Percentiles rank a stretch among this genome's conserved stretches.
phyloP scores from a whole-genome alignment of 2,888 invertebrate genomes.

The Linnaemya tessellans region DNA sequence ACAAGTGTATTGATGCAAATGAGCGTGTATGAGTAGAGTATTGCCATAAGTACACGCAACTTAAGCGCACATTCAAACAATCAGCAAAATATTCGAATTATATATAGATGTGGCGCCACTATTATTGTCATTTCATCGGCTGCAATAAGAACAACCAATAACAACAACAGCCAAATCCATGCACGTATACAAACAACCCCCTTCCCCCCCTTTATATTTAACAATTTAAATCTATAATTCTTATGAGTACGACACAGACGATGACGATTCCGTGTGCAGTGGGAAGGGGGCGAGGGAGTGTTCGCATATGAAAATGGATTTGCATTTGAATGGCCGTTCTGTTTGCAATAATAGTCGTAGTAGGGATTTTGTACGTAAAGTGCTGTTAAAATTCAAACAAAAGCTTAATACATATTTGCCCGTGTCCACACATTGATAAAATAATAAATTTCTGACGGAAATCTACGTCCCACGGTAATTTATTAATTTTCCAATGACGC shows the following conservation, averaged over 20 bases:
- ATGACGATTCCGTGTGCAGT: not conserved
- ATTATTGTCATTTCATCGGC: slow-evolving; percentile 58
- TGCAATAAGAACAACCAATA: slow-evolving; percentile 19
- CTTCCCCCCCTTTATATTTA: slow-evolving; percentile 49
- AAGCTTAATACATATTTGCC: slow-evolving; percentile 54
- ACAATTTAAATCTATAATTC: slow-evolving; percentile 28
- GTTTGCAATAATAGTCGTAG: not conserved
- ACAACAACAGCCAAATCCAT: not conserved
- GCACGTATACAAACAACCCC: slow-evolving; percentile 47
- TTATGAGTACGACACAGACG: not conserved
- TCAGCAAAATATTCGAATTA: not conserved
- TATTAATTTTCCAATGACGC: slow-evolving; percentile 63
- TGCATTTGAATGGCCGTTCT: slow-evolving; percentile 35
- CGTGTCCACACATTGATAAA: slow-evolving; percentile 61
- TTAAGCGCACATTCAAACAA: slow-evolving; percentile 1
- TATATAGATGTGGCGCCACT: slow-evolving; percentile 51
- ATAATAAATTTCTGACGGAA: slow-evolving; percentile 67
- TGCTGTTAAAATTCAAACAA: slow-evolving; percentile 40
- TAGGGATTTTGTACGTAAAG: not conserved
- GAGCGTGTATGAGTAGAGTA: not conserved
- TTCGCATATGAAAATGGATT: slow-evolving; percentile 45
- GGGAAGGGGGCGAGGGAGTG: not conserved
- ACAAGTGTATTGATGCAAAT: slow-evolving; percentile 9
- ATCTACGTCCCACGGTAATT: slow-evolving; percentile 56
- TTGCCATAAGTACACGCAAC: not conserved